phyloP scores from a whole-genome alignment of 2,113 vertebrate genomes.

The Grallaria varia region DNA sequence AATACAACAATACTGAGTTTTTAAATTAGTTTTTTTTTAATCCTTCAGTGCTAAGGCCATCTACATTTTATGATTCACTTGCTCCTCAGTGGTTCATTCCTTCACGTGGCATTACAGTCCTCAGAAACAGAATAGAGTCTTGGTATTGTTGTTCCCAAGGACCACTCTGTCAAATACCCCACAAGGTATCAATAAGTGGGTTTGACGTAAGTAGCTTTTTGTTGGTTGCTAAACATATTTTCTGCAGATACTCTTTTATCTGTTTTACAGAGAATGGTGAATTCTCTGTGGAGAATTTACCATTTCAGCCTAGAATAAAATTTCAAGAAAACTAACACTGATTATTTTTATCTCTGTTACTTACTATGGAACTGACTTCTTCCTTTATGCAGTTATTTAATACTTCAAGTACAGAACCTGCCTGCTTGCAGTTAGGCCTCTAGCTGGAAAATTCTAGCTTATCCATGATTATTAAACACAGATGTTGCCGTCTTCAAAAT shows the following conservation, averaged over 20 bases:
- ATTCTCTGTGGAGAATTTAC: neutral
- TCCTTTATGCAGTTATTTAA: neutral
- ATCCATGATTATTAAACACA: neutral
- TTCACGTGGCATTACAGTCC: neutral
- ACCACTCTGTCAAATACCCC: neutral
- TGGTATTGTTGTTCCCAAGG: neutral
- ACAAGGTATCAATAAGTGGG: neutral
- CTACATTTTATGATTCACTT: neutral
- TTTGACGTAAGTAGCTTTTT: neutral
- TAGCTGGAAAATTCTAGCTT: constrained; percentile 6
- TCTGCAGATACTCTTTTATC: neutral
- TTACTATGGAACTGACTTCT: neutral
- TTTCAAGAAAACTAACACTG: neutral
- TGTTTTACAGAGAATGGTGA: neutral
- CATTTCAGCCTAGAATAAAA: neutral
- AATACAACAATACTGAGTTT: neutral
- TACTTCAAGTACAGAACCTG: neutral
- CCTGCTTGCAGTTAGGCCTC: neutral
- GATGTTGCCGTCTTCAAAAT: neutral
- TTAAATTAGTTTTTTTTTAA: neutral
- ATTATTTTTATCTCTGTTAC: neutral
- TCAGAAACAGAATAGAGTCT: neutral
- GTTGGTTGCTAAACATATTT: neutral
- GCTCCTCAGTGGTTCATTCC: neutral
- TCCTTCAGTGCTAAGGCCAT: neutral